Conservation (phyloP, 2,113 vertebrate genomes). For the Psammodynastes pulverulentus region DNA sequence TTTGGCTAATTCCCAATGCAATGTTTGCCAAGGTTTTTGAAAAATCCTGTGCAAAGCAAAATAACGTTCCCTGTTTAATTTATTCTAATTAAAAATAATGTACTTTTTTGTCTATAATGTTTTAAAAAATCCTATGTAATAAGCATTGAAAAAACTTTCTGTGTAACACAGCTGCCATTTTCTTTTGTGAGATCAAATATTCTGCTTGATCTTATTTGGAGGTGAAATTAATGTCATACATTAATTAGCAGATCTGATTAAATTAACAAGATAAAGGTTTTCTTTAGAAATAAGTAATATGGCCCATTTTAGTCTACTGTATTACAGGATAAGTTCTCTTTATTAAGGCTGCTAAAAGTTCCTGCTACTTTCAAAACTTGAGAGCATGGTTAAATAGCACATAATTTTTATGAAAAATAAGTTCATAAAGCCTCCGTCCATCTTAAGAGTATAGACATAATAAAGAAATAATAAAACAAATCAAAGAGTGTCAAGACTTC, state of each 20-base stretch:
- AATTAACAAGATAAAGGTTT: slow-evolving; percentile 56
- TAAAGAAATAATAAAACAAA: neutral
- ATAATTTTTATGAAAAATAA: neutral
- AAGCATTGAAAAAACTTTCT: slow-evolving; percentile 15
- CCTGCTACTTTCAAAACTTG: neutral
- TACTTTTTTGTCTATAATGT: neutral
- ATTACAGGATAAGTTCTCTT: slow-evolving; percentile 41
- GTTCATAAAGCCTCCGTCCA: neutral
- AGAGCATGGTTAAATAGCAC: neutral
- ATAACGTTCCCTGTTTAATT: neutral
- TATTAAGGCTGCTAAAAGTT: slow-evolving; percentile 59
- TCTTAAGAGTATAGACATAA: neutral
- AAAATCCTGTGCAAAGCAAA: neutral
- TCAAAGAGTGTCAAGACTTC: neutral
- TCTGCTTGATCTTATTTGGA: slow-evolving; percentile 39
- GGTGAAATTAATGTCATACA: slow-evolving; percentile 64
- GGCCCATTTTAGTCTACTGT: slow-evolving; percentile 66
- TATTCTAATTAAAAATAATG: slow-evolving; percentile 30
- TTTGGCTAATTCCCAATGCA: neutral
- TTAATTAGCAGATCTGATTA: slow-evolving; percentile 71
- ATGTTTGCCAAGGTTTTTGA: neutral
- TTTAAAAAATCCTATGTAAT: neutral
- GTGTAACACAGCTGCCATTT: slow-evolving; percentile 44
- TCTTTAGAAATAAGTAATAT: slow-evolving; percentile 59
- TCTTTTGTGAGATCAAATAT: slow-evolving; percentile 40